Percentiles rank a stretch among this genome's conserved stretches.
These are phyloP conservation scores for Phodopus roborovskii DNA, from an alignment of 2,113 vertebrate genomes.

Conservation along the genomic window DNA sequence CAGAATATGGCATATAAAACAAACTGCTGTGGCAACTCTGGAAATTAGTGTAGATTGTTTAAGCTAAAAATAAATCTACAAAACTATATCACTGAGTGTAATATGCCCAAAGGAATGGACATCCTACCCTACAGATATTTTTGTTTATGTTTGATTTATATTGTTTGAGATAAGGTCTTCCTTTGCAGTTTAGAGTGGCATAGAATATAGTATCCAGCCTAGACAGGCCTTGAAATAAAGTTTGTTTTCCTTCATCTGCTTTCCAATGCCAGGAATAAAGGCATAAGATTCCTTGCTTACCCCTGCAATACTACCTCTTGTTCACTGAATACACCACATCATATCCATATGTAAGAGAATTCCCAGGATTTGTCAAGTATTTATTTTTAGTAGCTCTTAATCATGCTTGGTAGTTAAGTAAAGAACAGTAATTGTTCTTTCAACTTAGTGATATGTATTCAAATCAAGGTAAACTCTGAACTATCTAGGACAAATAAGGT, in stretches of 20 bases:
- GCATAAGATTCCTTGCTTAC: neutral
- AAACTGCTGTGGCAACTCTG: neutral
- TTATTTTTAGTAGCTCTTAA: neutral
- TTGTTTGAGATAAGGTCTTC: neutral
- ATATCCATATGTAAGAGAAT: neutral
- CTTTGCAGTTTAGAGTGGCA: neutral
- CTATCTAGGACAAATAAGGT: slow-evolving; percentile 8
- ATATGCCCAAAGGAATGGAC: too few species aligned
- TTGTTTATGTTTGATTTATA: neutral
- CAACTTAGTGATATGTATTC: neutral
- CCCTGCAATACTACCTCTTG: neutral
- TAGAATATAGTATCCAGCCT: neutral
- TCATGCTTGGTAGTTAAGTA: neutral
- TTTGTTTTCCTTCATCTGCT: neutral
- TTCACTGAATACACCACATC: neutral
- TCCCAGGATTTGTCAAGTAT: neutral
- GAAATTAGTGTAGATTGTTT: neutral
- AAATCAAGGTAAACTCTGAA: neutral
- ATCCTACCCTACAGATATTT: neutral
- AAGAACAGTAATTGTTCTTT: slow-evolving; percentile 19
- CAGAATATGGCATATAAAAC: too few species aligned
- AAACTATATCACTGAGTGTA: neutral
- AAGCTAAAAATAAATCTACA: neutral
- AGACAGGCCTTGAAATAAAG: neutral
- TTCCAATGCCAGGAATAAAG: neutral